Evolutionary conservation across 64 coral and sea anemone genomes (phyloP).

Genomic region (Montipora foliosa): DNA sequence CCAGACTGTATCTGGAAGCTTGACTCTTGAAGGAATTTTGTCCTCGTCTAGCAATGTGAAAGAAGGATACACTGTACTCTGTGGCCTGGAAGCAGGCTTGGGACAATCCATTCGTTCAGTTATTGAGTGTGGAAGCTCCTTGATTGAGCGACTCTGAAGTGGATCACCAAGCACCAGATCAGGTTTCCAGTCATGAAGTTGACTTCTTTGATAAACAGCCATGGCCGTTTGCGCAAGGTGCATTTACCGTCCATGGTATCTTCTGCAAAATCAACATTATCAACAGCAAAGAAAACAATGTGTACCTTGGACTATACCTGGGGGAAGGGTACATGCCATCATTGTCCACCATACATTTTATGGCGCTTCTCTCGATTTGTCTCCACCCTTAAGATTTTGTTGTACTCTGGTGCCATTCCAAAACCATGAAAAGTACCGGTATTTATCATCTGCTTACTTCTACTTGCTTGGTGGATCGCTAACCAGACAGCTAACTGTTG

Average conservation of each 20-base stretch:
- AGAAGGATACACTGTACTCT: background rate
- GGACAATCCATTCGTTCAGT: constrained; percentile 13
- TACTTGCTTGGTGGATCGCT: constrained; percentile 43
- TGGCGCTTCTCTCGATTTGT: constrained; percentile 14
- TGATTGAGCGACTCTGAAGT: constrained; percentile 16
- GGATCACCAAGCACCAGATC: background rate
- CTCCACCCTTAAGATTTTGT: constrained; percentile 50
- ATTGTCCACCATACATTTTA: background rate
- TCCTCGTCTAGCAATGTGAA: background rate
- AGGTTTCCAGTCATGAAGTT: background rate
- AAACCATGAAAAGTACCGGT: constrained; percentile 38
- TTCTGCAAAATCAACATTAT: background rate
- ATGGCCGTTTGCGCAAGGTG: background rate
- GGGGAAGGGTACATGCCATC: background rate
- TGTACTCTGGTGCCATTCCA: constrained; percentile 63
- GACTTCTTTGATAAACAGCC: background rate
- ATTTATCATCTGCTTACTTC: constrained; percentile 68
- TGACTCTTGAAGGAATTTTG: background rate
- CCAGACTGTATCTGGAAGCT: background rate
- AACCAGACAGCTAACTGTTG: constrained; percentile 43
- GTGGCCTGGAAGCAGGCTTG: constrained; percentile 8
- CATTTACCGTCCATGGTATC: background rate
- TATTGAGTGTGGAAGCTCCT: constrained; percentile 11
- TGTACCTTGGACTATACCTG: background rate
- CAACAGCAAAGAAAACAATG: background rate